These are phyloP conservation scores for Ramphastos sulfuratus DNA, from an alignment of 2,113 vertebrate species.

Conservation along the genomic window DNA sequence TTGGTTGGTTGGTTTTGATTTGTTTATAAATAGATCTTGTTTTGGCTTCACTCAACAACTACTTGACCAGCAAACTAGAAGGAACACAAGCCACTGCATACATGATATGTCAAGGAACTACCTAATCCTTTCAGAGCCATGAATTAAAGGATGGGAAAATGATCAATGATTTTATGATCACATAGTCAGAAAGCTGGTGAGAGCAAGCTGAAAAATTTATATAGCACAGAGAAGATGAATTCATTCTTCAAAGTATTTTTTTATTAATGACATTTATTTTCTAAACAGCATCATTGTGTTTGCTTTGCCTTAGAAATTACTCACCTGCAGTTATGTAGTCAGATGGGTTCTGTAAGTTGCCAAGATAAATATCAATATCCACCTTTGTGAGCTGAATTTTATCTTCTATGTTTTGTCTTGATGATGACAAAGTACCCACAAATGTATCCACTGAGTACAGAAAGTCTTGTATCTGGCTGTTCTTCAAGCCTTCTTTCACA, in stretches of 20 bases:
- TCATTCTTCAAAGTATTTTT: background rate
- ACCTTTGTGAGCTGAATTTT: conserved; percentile 76
- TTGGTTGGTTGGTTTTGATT: background rate
- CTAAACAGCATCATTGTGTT: background rate
- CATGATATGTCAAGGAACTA: background rate
- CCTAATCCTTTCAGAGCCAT: background rate
- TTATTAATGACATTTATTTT: background rate
- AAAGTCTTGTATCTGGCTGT: conserved; percentile 75
- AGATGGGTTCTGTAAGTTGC: conserved; percentile 73
- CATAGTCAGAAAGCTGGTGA: background rate
- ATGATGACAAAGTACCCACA: conserved; percentile 71
- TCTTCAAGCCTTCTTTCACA: conserved; percentile 71
- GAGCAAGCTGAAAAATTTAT: background rate
- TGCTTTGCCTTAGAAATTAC: background rate
- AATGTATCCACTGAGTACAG: conserved; percentile 79
- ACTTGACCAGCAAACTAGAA: background rate
- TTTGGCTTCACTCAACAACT: background rate
- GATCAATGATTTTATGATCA: background rate
- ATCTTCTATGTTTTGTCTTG: conserved; percentile 73
- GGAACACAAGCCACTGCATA: background rate
- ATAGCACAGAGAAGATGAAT: background rate
- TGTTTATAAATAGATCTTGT: background rate
- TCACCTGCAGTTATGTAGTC: conserved; percentile 80
- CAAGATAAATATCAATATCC: conserved; percentile 56
- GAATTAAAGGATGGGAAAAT: background rate